A percentile compares a stretch with the other conserved stretches of the same genome.
These are phyloP conservation scores for Amphiura filiformis DNA, from an alignment of 35 echinoderm and acorn worm species.

Conservation along the genomic window DNA sequence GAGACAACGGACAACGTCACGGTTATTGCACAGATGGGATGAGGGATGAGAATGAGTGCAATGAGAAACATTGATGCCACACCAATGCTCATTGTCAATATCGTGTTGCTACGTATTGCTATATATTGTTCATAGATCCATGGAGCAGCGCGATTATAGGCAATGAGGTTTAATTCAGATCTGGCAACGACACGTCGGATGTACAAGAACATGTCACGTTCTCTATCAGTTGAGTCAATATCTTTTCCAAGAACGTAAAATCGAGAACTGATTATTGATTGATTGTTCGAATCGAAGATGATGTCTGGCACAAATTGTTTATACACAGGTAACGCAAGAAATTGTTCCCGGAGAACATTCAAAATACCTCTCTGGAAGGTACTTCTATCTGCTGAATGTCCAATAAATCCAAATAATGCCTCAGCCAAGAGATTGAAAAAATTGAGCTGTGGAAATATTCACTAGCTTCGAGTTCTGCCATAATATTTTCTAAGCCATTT, in stretches of 20 bases:
- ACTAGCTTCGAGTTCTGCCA: slow-evolving; percentile 41
- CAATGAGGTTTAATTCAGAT: slow-evolving; percentile 24
- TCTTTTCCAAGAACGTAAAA: slow-evolving; percentile 20
- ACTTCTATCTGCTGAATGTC: not conserved
- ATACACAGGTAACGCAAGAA: slow-evolving; percentile 47
- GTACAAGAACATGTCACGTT: slow-evolving; percentile 32
- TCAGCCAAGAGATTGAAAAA: slow-evolving; percentile 54
- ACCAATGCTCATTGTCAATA: slow-evolving; percentile 58
- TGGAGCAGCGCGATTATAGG: slow-evolving; percentile 38
- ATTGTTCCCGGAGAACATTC: not conserved
- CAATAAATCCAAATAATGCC: slow-evolving; percentile 28
- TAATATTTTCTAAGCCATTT: slow-evolving; percentile 38
- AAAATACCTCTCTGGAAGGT: slow-evolving; percentile 23
- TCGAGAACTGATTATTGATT: slow-evolving; percentile 47
- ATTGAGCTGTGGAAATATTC: slow-evolving; percentile 5
- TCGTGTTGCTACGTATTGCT: too few species aligned
- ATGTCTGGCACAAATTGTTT: too few species aligned
- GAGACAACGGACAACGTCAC: slow-evolving; percentile 54
- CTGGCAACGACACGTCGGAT: slow-evolving; percentile 28
- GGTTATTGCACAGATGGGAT: slow-evolving; percentile 61
- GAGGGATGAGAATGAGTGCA: slow-evolving; percentile 66
- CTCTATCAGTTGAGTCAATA: slow-evolving; percentile 6
- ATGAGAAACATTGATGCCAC: slow-evolving; percentile 63
- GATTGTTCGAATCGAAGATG: slow-evolving; percentile 47
- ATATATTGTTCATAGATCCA: slow-evolving; percentile 67